phyloP scores from a whole-genome alignment of 2,797 vertebrate species.

The Sebastes hubbsi region DNA sequence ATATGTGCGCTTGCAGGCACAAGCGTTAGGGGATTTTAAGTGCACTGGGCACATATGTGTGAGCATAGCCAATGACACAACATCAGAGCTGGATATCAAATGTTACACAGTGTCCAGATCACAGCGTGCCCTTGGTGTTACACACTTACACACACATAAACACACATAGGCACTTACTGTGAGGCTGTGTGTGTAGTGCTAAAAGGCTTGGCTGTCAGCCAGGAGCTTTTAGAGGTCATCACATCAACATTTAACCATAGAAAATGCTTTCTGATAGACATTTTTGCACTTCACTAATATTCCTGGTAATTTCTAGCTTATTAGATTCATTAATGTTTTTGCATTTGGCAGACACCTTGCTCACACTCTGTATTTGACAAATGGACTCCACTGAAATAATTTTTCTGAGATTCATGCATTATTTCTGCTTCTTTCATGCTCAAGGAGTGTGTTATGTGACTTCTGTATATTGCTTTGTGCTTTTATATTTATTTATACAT shows the following conservation, averaged over 20 bases:
- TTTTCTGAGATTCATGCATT: neutral
- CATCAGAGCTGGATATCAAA: slow-evolving; percentile 13
- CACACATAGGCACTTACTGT: neutral
- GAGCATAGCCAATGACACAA: slow-evolving; percentile 19
- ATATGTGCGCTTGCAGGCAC: neutral
- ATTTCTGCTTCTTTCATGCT: neutral
- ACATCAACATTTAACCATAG: slow-evolving; percentile 6
- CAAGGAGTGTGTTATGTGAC: neutral
- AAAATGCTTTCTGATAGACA: slow-evolving; percentile 18
- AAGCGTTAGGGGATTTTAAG: slow-evolving; percentile 14
- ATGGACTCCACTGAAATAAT: slow-evolving; percentile 9
- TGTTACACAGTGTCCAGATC: slow-evolving; percentile 14
- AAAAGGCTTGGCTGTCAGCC: slow-evolving; percentile 39
- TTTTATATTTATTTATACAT: neutral
- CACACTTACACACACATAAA: neutral
- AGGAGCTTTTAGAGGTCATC: slow-evolving; percentile 38
- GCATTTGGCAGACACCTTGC: neutral
- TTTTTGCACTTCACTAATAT: slow-evolving; percentile 29
- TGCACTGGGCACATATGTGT: slow-evolving; percentile 29
- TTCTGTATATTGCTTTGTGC: neutral
- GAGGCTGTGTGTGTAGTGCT: slow-evolving; percentile 14
- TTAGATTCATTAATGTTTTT: slow-evolving; percentile 30
- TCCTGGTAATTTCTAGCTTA: slow-evolving; percentile 11
- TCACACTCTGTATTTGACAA: neutral
- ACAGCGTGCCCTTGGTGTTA: neutral